These are phyloP conservation scores for Stigmatopora nigra DNA, from an alignment of 2,113 vertebrate species.

Conservation along the genomic window DNA sequence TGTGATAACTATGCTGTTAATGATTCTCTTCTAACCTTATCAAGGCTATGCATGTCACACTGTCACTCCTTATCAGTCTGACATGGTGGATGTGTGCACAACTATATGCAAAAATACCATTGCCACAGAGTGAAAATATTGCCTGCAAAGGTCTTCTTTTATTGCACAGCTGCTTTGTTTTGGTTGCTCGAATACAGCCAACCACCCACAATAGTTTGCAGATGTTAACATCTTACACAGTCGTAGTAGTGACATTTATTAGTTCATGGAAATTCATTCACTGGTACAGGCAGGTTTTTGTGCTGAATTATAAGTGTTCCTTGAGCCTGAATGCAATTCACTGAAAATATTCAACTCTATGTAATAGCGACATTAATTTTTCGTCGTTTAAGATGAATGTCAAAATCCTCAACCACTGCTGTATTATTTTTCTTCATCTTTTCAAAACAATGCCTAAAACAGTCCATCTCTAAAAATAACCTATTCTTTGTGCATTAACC, in stretches of 20 bases:
- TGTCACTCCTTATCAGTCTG: conserved; percentile 47
- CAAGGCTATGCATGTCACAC: conserved; percentile 41
- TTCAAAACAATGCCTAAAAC: conserved; percentile 13
- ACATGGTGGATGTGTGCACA: conserved; percentile 24
- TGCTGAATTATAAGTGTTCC: conserved; percentile 4
- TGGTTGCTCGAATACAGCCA: not conserved
- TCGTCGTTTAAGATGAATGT: not conserved
- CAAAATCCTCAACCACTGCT: not conserved
- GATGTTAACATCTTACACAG: conserved; percentile 18
- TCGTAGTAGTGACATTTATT: conserved; percentile 29
- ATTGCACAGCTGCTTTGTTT: conserved; percentile 10
- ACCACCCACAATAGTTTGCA: conserved; percentile 12
- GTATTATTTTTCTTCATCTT: not conserved
- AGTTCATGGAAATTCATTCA: conserved; percentile 36
- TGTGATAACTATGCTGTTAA: conserved; percentile 17
- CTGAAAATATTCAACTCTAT: conserved; percentile 16
- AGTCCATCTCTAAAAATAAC: conserved; percentile 17
- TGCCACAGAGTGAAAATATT: conserved; percentile 6
- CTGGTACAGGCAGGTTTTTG: conserved; percentile 10
- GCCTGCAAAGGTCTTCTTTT: conserved; percentile 2
- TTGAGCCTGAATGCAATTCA: conserved; percentile 3
- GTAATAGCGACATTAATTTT: not conserved
- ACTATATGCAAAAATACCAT: conserved; percentile 1
- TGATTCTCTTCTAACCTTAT: conserved; percentile 58
- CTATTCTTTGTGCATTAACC: conserved; percentile 16